Conservation (phyloP, 2,797 vertebrate genomes). For the Lepilemur ruficaudatus region DNA sequence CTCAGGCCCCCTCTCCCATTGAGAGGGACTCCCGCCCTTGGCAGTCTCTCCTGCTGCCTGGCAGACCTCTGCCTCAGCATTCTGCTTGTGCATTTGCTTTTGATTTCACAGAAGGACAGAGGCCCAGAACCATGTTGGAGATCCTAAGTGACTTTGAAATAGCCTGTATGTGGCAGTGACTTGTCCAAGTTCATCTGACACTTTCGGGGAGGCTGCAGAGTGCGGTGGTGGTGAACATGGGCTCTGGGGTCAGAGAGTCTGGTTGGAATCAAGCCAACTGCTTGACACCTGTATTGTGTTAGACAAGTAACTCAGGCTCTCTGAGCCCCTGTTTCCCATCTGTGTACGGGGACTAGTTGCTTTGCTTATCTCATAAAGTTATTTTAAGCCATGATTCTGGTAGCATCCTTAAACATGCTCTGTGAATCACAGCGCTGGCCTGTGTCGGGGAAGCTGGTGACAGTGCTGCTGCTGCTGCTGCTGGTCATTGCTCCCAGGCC, state of each 20-base stretch:
- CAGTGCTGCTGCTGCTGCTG: not conserved
- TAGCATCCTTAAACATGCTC: not conserved
- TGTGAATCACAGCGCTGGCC: not conserved
- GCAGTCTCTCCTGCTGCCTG: not conserved
- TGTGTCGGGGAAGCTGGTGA: not conserved
- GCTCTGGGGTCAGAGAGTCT: not conserved
- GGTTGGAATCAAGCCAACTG: not conserved
- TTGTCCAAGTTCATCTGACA: not conserved
- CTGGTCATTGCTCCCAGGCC: not conserved
- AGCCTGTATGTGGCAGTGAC: not conserved
- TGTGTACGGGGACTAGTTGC: not conserved
- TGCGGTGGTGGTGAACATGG: not conserved
- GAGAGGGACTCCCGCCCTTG: not conserved
- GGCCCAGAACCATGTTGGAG: too few species aligned
- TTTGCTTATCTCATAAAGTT: not conserved
- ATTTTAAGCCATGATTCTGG: not conserved
- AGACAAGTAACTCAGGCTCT: not conserved
- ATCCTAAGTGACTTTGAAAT: not conserved
- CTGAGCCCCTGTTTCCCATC: not conserved
- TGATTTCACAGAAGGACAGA: not conserved
- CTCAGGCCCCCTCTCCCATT: not conserved
- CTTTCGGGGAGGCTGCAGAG: not conserved
- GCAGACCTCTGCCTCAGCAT: not conserved
- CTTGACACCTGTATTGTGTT: not conserved
- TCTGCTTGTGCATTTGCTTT: not conserved